phyloP scores from a whole-genome alignment of 2,113 vertebrate genomes.

The Centropristis striata region DNA sequence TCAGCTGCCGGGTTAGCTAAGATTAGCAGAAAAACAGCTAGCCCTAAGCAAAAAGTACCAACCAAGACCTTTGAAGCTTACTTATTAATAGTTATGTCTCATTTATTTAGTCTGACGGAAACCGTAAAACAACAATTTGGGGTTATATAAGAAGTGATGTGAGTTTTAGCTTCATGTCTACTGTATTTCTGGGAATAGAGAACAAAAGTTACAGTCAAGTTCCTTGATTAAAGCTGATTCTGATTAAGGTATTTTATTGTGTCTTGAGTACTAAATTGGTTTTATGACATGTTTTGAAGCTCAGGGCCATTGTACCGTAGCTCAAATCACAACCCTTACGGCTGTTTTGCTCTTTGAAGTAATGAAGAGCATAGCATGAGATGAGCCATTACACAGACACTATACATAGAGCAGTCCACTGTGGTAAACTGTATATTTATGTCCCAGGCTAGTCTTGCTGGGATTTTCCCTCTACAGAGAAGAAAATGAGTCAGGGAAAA shows the following conservation, averaged over 20 bases:
- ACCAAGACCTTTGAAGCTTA: neutral
- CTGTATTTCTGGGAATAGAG: no score
- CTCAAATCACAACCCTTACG: neutral
- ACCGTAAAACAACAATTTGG: neutral
- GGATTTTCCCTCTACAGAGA: neutral
- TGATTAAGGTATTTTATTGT: neutral
- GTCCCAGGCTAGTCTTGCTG: neutral
- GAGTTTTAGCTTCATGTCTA: neutral
- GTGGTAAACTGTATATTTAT: neutral
- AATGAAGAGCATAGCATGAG: neutral
- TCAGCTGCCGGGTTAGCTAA: neutral
- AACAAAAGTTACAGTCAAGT: no score
- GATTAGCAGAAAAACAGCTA: neutral
- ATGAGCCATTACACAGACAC: neutral
- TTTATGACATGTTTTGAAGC: slow-evolving; percentile 9
- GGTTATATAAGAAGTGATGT: neutral
- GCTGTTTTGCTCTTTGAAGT: neutral
- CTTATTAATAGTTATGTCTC: neutral
- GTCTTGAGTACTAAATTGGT: neutral
- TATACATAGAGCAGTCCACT: neutral
- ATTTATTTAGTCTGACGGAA: neutral
- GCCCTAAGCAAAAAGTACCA: neutral
- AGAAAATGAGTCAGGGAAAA: slow-evolving; percentile 1
- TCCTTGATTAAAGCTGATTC: neutral
- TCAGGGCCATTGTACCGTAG: neutral